Percentiles rank a stretch among this genome's conserved stretches.
Conservation (phyloP, 2,797 vertebrate species). For the Acrossocheilus fasciatus region DNA sequence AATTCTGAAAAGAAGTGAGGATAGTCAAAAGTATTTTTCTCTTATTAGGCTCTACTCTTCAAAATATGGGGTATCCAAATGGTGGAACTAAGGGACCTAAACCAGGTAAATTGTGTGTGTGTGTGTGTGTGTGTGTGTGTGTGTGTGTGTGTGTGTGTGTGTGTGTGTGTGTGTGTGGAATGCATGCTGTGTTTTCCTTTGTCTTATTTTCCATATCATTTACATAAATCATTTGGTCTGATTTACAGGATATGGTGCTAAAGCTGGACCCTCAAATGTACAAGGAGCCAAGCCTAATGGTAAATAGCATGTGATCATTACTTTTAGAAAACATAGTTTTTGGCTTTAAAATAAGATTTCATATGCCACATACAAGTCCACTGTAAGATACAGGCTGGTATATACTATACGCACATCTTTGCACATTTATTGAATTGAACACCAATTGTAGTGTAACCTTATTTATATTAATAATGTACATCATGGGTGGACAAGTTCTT, state of each 20-base stretch:
- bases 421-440: neutral
- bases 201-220: neutral
- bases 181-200: neutral
- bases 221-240: neutral
- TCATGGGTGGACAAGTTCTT: neutral
- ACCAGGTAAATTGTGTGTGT: neutral
- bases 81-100: conserved; percentile 4
- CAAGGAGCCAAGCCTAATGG: conserved; percentile 43
- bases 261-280: conserved; percentile 14
- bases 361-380: neutral
- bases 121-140: neutral
- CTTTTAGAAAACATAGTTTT: neutral
- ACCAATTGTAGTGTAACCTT: neutral
- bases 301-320: conserved; percentile 39
- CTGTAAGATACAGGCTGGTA: neutral
- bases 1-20: neutral
- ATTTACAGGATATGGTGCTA: conserved; percentile 34
- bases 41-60: neutral
- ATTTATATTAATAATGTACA: neutral
- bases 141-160: no score
- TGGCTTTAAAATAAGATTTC: neutral
- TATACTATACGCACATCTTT: neutral
- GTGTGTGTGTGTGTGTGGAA: neutral
- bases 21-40: neutral
- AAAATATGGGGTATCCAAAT: neutral